Percentiles rank a stretch among this genome's conserved stretches.
phyloP scores from a whole-genome alignment of 2,888 invertebrate species.

The Taphrorychus bicolor region DNA sequence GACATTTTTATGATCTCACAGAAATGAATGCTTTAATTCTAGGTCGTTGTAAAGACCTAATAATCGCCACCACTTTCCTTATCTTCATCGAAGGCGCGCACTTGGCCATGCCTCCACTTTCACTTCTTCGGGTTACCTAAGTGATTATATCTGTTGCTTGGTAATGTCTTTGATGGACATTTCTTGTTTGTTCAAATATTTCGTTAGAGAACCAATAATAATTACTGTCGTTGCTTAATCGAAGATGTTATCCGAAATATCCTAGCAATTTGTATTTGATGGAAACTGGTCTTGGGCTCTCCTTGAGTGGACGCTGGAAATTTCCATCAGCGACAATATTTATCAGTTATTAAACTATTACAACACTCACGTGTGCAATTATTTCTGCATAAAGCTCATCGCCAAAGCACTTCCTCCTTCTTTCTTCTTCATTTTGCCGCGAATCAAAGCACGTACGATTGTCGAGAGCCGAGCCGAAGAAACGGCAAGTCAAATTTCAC shows the following conservation, averaged over 20 bases:
- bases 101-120: constrained; percentile 15
- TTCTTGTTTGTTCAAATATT: neutral
- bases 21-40: too few relatives aligned
- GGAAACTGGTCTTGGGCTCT: too few relatives aligned
- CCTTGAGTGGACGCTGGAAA: too few relatives aligned
- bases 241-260: too few relatives aligned
- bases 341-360: neutral
- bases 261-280: too few relatives aligned
- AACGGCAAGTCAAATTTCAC: constrained; percentile 30
- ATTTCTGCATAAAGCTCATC: neutral
- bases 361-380: neutral
- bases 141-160: constrained; percentile 7
- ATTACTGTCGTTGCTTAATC: too few relatives aligned
- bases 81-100: constrained; percentile 1
- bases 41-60: neutral
- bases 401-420: constrained; percentile 19
- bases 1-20: too few relatives aligned
- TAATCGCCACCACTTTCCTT: neutral
- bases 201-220: neutral
- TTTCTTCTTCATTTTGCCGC: neutral
- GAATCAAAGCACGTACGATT: constrained; percentile 18
- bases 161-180: neutral
- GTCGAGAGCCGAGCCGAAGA: constrained; percentile 21
- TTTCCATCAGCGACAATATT: too few relatives aligned
- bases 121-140: constrained; percentile 14